These are phyloP conservation scores for Emydoidea blandingii DNA, from an alignment of 2,797 vertebrate species.

Conservation along the genomic window DNA sequence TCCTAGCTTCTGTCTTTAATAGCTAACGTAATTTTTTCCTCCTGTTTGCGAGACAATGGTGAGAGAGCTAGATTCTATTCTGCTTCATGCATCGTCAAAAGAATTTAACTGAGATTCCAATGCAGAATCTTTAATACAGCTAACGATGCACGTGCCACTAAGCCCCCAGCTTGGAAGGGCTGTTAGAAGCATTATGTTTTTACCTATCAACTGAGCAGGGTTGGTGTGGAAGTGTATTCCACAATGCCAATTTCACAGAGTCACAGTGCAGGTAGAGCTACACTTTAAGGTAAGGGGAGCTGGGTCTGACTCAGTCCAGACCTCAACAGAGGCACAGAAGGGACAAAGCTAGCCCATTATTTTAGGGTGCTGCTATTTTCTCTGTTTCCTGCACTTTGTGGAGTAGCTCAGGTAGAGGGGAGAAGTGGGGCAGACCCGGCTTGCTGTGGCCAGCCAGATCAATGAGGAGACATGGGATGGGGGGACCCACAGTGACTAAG, in stretches of 20 bases:
- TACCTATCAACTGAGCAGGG: not conserved
- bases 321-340: not conserved
- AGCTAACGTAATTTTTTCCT: not conserved
- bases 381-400: not conserved
- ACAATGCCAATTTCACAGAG: not conserved
- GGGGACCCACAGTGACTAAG: not conserved
- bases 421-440: not conserved
- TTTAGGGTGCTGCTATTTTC: not conserved
- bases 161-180: not conserved
- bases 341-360: not conserved
- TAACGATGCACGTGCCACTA: not conserved
- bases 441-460: rapidly evolving
- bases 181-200: not conserved
- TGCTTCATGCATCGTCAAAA: not conserved
- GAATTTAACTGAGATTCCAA: not conserved
- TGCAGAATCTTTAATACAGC: not conserved
- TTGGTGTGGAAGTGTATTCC: not conserved
- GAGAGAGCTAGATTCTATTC: not conserved
- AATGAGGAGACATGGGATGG: too few relatives aligned
- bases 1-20: not conserved
- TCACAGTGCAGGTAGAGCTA: not conserved
- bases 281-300: constrained; percentile 30
- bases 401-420: not conserved
- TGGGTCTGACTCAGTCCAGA: not conserved
- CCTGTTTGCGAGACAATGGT: not conserved